Percentiles rank a stretch among this genome's conserved stretches.
Evolutionary conservation across 1,140 invertebrate genomes (phyloP).

Genomic region (Potamilus streckersoni): DNA sequence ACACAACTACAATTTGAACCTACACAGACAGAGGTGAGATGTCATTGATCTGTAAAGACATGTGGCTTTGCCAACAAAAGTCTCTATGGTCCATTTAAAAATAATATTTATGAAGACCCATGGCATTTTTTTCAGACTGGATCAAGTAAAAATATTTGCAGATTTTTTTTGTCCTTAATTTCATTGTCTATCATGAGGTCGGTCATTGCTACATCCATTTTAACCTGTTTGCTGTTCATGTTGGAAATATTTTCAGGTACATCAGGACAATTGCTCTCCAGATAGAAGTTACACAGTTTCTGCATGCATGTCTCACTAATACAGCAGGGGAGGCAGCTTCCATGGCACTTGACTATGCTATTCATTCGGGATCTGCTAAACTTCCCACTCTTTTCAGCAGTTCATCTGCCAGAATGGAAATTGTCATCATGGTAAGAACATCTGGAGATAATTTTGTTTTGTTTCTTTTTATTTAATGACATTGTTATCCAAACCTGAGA

Average conservation of each 20-base stretch:
- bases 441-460: not conserved
- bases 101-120: too few relatives aligned
- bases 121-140: too few relatives aligned
- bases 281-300: constrained; percentile 65
- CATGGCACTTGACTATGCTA: constrained; percentile 11
- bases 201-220: too few relatives aligned
- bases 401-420: constrained; percentile 46
- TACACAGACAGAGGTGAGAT: too few relatives aligned
- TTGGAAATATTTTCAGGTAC: constrained; percentile 45
- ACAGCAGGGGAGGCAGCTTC: constrained; percentile 31
- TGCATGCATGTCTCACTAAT: constrained; percentile 53
- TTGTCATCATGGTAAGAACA: constrained; percentile 51
- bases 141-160: too few relatives aligned
- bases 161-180: too few relatives aligned
- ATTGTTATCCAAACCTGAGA: not conserved
- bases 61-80: too few relatives aligned
- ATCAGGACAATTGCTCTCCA: constrained; percentile 63
- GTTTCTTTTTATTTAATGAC: not conserved
- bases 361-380: constrained; percentile 27
- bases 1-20: too few relatives aligned
- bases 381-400: constrained; percentile 61
- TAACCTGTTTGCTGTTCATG: too few relatives aligned
- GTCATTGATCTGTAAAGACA: too few relatives aligned
- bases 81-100: too few relatives aligned
- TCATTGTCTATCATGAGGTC: too few relatives aligned